Evolutionary conservation across 2,888 invertebrate genomes (phyloP).

Genomic region (Euzetes globulus): DNA sequence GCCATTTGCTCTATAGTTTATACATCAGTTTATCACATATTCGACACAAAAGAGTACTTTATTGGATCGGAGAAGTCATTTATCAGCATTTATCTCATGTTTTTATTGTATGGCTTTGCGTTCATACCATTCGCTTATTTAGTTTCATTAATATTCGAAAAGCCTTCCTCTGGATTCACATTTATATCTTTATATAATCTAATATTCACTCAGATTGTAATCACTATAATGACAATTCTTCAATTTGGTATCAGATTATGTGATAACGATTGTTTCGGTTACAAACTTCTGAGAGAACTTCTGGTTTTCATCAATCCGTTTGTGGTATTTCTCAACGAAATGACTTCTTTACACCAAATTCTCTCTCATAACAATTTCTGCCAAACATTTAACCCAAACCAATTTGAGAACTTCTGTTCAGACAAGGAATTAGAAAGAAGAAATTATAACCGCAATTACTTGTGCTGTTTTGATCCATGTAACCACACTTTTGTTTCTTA

Average conservation of each 20-base stretch:
- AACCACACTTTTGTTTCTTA: no score
- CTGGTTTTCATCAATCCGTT: background rate
- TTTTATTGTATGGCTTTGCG: constrained; percentile 38
- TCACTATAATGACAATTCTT: background rate
- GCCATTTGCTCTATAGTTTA: constrained; percentile 24
- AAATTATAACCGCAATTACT: background rate
- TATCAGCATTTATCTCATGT: constrained; percentile 30
- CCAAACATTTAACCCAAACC: background rate
- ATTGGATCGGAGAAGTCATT: background rate
- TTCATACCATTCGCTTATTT: constrained; percentile 40
- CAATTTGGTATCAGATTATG: background rate
- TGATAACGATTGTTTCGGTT: background rate
- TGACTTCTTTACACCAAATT: background rate
- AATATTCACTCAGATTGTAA: background rate
- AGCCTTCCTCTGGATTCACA: constrained; percentile 38
- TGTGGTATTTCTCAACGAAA: background rate
- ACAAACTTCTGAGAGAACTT: background rate
- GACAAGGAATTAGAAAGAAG: background rate
- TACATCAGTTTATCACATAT: background rate
- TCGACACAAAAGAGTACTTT: background rate
- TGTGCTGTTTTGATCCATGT: background rate
- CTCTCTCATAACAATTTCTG: background rate
- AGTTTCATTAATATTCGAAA: constrained; percentile 36
- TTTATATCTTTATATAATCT: constrained; percentile 15
- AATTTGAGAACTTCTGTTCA: background rate